Evolutionary conservation across 2,888 invertebrate genomes (phyloP).

Genomic region (Brassicogethes aeneus): DNA sequence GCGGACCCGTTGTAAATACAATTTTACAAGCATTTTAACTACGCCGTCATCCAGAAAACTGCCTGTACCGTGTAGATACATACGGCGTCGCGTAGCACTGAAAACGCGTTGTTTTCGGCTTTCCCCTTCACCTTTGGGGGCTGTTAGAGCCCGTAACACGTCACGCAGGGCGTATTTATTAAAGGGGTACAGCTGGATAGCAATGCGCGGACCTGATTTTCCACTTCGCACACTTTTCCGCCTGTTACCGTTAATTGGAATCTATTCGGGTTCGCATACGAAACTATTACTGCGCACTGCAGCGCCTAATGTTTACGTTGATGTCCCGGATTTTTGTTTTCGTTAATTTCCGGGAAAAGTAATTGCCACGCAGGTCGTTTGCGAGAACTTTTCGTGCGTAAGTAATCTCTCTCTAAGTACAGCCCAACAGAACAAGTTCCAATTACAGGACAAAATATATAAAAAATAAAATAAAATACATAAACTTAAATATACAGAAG

Average conservation of each 20-base stretch:
- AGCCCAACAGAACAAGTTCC: too few relatives aligned
- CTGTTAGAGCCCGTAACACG: conserved; percentile 7
- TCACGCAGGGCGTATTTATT: conserved; percentile 13
- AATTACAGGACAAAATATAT: too few relatives aligned
- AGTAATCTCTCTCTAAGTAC: too few relatives aligned
- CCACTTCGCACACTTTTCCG: conserved; percentile 21
- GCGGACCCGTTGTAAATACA: not conserved
- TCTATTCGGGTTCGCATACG: conserved; percentile 16
- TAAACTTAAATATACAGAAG: too few relatives aligned
- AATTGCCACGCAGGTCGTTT: too few relatives aligned
- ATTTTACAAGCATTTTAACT: conserved; percentile 3
- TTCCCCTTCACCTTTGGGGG: not conserved
- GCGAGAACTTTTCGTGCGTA: too few relatives aligned
- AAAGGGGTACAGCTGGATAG: conserved; percentile 17
- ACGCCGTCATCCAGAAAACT: not conserved
- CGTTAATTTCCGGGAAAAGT: too few relatives aligned
- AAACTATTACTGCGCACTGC: not conserved
- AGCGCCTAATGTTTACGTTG: not conserved
- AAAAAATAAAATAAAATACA: too few relatives aligned
- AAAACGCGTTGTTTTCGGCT: not conserved
- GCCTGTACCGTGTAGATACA: not conserved
- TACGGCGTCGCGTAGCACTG: not conserved
- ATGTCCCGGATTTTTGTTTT: not conserved
- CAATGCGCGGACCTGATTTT: conserved; percentile 23
- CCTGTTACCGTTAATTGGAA: conserved; percentile 21